Conservation (phyloP, 2,797 vertebrate genomes). For the Anabacerthia variegaticeps region DNA sequence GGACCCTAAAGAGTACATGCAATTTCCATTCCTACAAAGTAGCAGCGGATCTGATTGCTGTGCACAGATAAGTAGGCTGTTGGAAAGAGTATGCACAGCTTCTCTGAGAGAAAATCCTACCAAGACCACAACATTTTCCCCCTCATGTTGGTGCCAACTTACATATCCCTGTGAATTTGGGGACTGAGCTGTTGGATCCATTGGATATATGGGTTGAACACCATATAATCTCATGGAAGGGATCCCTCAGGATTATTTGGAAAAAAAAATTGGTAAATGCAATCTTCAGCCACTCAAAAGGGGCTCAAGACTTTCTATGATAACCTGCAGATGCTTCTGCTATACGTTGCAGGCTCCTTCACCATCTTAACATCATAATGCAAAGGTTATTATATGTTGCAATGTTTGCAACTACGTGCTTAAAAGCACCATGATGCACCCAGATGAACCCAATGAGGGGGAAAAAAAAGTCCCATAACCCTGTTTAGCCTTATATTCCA, state of each 20-base stretch:
- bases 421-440: neutral
- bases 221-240: neutral
- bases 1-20: neutral
- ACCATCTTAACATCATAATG: fast-evolving
- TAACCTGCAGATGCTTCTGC: neutral
- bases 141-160: neutral
- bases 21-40: neutral
- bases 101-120: neutral
- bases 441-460: neutral
- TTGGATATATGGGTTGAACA: neutral
- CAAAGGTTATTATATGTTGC: neutral
- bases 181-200: neutral
- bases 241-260: neutral
- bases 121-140: neutral
- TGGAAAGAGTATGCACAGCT: neutral
- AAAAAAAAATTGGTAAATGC: neutral
- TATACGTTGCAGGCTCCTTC: neutral
- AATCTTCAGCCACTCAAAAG: neutral
- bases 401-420: neutral
- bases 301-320: neutral
- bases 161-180: neutral
- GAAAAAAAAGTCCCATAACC: neutral
- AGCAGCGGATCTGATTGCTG: neutral
- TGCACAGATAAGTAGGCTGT: neutral
- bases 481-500: neutral